phyloP scores from a whole-genome alignment of 2,113 vertebrate species.

The Elaphurus davidianus region DNA sequence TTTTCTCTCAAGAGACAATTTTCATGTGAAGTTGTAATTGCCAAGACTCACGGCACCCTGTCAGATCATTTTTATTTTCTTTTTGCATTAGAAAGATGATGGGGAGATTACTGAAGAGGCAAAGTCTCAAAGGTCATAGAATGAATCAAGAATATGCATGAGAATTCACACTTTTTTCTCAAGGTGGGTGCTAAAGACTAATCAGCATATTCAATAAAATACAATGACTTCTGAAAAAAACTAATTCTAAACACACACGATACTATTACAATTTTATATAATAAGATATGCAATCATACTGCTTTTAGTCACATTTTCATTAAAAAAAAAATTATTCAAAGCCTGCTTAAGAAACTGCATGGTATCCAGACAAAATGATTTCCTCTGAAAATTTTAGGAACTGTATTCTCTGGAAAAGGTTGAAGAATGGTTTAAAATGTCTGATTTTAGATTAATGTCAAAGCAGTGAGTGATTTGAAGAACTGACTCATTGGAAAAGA shows the following conservation, averaged over 20 bases:
- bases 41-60: not conserved
- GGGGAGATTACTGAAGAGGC: not conserved
- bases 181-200: not conserved
- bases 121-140: not conserved
- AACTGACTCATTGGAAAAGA: not conserved
- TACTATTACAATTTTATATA: not conserved
- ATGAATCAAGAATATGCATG: not conserved
- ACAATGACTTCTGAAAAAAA: not conserved
- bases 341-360: not conserved
- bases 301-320: not conserved
- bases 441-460: not conserved
- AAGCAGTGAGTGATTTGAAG: not conserved
- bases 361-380: not conserved
- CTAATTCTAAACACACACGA: not conserved
- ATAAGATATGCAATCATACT: not conserved
- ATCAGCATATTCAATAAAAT: not conserved
- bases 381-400: not conserved
- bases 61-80: not conserved
- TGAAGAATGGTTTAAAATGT: not conserved
- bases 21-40: slow-evolving; percentile 31
- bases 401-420: not conserved
- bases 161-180: not conserved
- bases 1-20: slow-evolving; percentile 21
- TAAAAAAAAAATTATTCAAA: not conserved
- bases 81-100: not conserved